Base-by-base conservation (phyloP, 1,140 invertebrate species). In the Pogonognathellus flavescens region DNA sequence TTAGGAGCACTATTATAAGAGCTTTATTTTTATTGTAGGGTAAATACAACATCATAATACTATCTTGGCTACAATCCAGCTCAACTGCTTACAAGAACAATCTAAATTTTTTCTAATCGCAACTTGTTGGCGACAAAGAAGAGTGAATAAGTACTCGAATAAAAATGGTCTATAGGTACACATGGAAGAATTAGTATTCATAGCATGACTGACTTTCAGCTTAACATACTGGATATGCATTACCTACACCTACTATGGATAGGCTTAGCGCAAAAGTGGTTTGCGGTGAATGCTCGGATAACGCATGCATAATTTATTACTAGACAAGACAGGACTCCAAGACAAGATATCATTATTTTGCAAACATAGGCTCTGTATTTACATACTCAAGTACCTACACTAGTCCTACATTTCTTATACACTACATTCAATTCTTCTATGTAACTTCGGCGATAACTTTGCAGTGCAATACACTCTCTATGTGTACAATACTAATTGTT, bases 271-370 rank as follows among this genome's bases (percentile, higher is more conserved):
- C 70, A 25, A 76, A 76, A 76, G 70, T 60, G 53, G 20, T 55
- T 49, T 57, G 83, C 62, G 70, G 83, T 84, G 83, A 84, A 84
- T 80, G 83, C 62, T 76, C 83, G 83, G 16, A 57, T 80, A 84
- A 84, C 83, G 52, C 49, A 84, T 84, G 66, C 72, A 84, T 55
- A 59, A 80, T 57, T 53, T 81, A 81, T 81, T 81, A 81, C 80
- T 52, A 76, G 53, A 80, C 62, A 53, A 31, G 55, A 9, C 41
- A 20, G 49, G 60, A 84, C 14, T 31, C 16, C 41, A 14, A 82
- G 80, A 57, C 20, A 7, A 11, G 16, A 52, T 18, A 52, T 13
- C 53, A 14, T n/a, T 57, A 13, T 57, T 57, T n/a, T 57, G 53
- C n/a, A n/a, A 57, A 14, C 53, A 41, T 41, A 41, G 31, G 31